Conservation (phyloP, 2,888 invertebrate species). For the Strigamia crassipes region DNA sequence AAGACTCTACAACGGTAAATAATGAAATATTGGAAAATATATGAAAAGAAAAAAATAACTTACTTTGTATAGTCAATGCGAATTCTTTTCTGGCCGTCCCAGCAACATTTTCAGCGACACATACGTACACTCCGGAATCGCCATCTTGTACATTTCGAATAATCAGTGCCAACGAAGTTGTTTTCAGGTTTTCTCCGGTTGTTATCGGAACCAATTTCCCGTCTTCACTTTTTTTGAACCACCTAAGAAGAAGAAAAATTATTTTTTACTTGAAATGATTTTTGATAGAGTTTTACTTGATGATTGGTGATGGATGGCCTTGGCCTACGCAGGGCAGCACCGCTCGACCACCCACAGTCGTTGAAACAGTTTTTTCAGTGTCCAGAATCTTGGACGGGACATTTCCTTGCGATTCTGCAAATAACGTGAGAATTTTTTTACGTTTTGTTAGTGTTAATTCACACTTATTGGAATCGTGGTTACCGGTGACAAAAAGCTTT, state of each 20-base stretch:
- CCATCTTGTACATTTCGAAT: background rate
- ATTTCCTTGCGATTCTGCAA: background rate
- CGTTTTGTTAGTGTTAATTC: background rate
- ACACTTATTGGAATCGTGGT: background rate
- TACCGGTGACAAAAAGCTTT: conserved; percentile 14
- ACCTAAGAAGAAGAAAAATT: background rate
- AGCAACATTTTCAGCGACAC: background rate
- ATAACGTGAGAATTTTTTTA: background rate
- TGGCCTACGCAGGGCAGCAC: background rate
- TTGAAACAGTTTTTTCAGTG: background rate
- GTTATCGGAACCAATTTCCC: background rate
- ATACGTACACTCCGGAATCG: background rate
- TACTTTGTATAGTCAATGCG: background rate
- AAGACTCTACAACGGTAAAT: too few relatives aligned
- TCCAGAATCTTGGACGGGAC: background rate
- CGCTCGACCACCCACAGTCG: background rate
- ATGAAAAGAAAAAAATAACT: too few relatives aligned
- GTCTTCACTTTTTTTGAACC: background rate
- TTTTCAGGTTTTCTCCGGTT: background rate
- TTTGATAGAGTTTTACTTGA: too few relatives aligned
- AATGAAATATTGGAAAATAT: too few relatives aligned
- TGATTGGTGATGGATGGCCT: background rate
- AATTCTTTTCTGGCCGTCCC: background rate
- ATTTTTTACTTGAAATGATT: background rate
- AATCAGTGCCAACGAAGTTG: background rate